phyloP scores from a whole-genome alignment of 1,140 invertebrate genomes.

The Rhynchophorus ferrugineus region DNA sequence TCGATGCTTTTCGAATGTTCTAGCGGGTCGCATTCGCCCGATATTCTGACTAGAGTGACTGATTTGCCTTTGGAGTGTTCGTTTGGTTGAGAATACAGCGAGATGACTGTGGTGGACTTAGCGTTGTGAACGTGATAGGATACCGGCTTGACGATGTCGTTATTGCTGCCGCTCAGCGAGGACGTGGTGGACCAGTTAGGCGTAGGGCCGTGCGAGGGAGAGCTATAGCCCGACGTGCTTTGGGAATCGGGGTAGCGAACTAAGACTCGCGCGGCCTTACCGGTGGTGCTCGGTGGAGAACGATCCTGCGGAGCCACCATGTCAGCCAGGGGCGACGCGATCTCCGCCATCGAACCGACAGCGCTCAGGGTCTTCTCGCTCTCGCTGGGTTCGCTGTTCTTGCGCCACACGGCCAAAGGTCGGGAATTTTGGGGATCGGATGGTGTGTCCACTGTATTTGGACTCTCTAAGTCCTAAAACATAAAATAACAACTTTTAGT shows the following conservation, averaged over 20 bases:
- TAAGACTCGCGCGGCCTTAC: constrained; percentile 37
- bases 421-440: constrained; percentile 28
- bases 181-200: constrained; percentile 39
- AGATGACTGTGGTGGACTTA: constrained; percentile 38
- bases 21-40: constrained; percentile 22
- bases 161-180: constrained; percentile 37
- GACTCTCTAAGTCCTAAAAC: constrained; percentile 41
- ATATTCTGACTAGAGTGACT: constrained; percentile 39
- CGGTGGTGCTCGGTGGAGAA: constrained; percentile 15
- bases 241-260: constrained; percentile 38
- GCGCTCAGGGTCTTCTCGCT: constrained; percentile 41
- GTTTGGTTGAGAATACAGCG: constrained; percentile 31
- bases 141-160: constrained; percentile 32
- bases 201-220: constrained; percentile 36
- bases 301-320: not conserved
- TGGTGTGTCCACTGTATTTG: constrained; percentile 42
- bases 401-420: constrained; percentile 31
- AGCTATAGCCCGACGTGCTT: constrained; percentile 44
- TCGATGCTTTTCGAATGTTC: constrained; percentile 11
- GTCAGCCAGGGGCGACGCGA: constrained; percentile 34
- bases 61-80: constrained; percentile 32
- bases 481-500: not conserved
- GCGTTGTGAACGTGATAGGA: constrained; percentile 39
- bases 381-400: constrained; percentile 36
- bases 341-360: constrained; percentile 36